Percentiles rank a stretch among this genome's conserved stretches.
These are phyloP conservation scores for Phalloptychus januarius DNA, from an alignment of 2,797 vertebrate genomes.

Conservation along the genomic window DNA sequence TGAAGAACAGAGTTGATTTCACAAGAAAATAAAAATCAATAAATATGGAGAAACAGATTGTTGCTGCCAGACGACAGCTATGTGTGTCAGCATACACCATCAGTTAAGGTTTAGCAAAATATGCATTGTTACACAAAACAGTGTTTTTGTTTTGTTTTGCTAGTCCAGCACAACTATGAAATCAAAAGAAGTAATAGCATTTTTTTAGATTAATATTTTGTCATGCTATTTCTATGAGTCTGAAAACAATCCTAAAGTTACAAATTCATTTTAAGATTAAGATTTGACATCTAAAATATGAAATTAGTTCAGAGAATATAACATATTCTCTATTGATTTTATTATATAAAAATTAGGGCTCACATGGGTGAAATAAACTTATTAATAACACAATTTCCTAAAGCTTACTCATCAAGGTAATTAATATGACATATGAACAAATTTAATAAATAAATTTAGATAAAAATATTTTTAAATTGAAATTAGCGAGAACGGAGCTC, in stretches of 20 bases:
- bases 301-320: background rate
- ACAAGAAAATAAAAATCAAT: background rate
- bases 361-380: background rate
- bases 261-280: background rate
- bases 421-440: background rate
- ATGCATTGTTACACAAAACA: background rate
- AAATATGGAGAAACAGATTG: background rate
- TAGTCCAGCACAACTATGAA: background rate
- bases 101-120: background rate
- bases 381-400: background rate
- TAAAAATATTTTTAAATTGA: conserved; percentile 5
- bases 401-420: background rate
- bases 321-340: background rate
- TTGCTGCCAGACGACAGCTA: background rate
- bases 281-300: background rate
- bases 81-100: background rate
- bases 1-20: background rate
- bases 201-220: background rate
- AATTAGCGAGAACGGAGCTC: background rate
- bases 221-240: background rate
- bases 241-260: background rate
- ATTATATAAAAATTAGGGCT: background rate
- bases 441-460: background rate
- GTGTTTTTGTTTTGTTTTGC: background rate
- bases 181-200: background rate